These are phyloP conservation scores for Nycticorax nycticorax DNA, from an alignment of 2,113 vertebrate species.

Conservation along the genomic window DNA sequence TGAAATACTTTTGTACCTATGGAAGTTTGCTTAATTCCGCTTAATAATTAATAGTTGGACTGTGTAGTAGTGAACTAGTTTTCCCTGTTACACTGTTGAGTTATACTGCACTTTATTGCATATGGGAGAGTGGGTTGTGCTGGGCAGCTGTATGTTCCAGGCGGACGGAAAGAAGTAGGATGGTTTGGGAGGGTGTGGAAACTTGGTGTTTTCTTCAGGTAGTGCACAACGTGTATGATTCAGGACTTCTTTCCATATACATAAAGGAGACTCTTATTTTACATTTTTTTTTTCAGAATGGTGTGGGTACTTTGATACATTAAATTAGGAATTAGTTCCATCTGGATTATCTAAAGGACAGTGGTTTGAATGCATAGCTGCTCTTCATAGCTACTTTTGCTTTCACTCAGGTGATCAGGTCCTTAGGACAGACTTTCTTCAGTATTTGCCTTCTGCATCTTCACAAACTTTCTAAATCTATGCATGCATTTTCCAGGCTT, in stretches of 20 bases:
- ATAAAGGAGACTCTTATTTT: background rate
- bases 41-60: background rate
- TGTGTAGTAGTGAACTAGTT: background rate
- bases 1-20: background rate
- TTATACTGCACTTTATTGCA: background rate
- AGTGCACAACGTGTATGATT: background rate
- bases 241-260: background rate
- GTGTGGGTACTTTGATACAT: background rate
- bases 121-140: background rate
- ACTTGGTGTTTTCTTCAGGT: background rate
- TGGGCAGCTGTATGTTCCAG: background rate
- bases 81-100: background rate
- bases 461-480: background rate
- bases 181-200: background rate
- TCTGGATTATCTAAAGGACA: background rate
- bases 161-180: background rate
- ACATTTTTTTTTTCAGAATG: background rate
- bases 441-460: background rate
- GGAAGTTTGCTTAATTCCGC: background rate
- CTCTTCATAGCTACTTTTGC: background rate
- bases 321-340: background rate
- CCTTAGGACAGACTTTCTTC: background rate
- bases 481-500: background rate
- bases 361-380: background rate
- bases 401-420: background rate